phyloP scores from a whole-genome alignment of 1,140 invertebrate species.

The Nylanderia fulva region DNA sequence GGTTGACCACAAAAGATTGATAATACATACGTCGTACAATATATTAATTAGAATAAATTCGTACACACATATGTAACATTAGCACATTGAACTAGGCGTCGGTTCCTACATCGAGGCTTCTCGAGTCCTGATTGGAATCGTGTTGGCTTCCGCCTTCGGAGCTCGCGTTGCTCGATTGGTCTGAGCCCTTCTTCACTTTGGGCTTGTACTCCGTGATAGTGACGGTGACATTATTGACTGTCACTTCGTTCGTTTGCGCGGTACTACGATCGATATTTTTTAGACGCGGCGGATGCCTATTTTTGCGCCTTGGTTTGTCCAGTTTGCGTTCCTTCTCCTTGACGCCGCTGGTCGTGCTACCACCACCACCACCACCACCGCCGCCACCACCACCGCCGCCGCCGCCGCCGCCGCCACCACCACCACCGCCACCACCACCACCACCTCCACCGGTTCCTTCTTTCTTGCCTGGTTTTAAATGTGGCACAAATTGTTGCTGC shows the following conservation, averaged over 20 bases:
- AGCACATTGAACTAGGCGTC: slow-evolving; percentile 78
- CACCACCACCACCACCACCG: slow-evolving; percentile 69
- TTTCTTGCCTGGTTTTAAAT: slow-evolving; percentile 88
- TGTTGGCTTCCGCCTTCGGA: slow-evolving; percentile 88
- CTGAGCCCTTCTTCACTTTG: slow-evolving; percentile 88
- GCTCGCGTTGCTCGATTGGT: slow-evolving; percentile 87
- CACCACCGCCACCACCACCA: slow-evolving; percentile 79
- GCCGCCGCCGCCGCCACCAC: slow-evolving; percentile 87
- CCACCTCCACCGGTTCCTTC: slow-evolving; percentile 84
- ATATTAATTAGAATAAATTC: slow-evolving; percentile 80
- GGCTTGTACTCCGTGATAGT: slow-evolving; percentile 98
- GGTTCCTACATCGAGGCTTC: slow-evolving; percentile 86
- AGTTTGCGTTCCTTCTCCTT: slow-evolving; percentile 86
- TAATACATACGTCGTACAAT: slow-evolving; percentile 76
- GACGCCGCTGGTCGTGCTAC: slow-evolving; percentile 87
- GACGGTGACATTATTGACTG: slow-evolving; percentile 98
- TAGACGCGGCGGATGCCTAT: slow-evolving; percentile 90
- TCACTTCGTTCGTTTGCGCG: slow-evolving; percentile 96
- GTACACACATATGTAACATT: slow-evolving; percentile 71
- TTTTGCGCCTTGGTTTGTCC: slow-evolving; percentile 84
- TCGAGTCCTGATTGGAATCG: slow-evolving; percentile 88
- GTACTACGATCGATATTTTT: slow-evolving; percentile 96
- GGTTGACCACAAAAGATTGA: slow-evolving; percentile 70
- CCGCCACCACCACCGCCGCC: slow-evolving; percentile 73
- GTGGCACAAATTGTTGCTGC: slow-evolving; percentile 90